Base-by-base conservation (phyloP, 2,797 vertebrate species). In the Acipenser transmontanus region DNA sequence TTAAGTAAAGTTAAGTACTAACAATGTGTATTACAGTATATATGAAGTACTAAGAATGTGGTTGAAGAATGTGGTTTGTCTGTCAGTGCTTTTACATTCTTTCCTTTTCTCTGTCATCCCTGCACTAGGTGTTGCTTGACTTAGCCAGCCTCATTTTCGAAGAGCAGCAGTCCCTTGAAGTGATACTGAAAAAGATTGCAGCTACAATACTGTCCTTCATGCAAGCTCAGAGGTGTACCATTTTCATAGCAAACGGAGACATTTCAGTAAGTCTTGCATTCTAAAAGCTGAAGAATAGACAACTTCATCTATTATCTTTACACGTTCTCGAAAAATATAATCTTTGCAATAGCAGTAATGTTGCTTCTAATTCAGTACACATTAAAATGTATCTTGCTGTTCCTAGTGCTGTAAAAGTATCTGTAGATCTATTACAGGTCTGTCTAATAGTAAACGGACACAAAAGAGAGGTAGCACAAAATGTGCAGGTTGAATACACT, bases 141-240 rank as follows among this genome's bases (percentile, higher is more conserved):
- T 86, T 99, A 79, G 96, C 97, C 71, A 98, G 93, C 77, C 84
- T 99, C 72, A 98, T 98, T 79, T 97, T 98, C 69, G 96, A 99
- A 81, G 96, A 99, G 79, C 97, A 99, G 65, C 96, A 96, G 72
- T 94, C 93, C 54, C 72, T 99, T 79, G 95, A 98, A 80, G 93
- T 97, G 13, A 87, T 98, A 59, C 83, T 99, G 79, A 94, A 92
- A 85, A 98, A 95, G 83, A 97, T 98, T 11, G 92, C 94, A 7
- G 95, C 93, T 67, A 98, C 93, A 12, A 98, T 98, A 77, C 85
- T 98, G 76, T 96, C 96, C 56, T 98, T 99, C 79, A 98, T 99
- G 95, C 96, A 96, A 78, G 93, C 95, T 65, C 94, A 97, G 82
- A 92, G 88, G 59, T 98, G 96, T 69, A 96, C 95, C 0, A 91